Evolutionary conservation across 1,140 invertebrate genomes (phyloP).

Genomic region (Drosophila parvula): DNA sequence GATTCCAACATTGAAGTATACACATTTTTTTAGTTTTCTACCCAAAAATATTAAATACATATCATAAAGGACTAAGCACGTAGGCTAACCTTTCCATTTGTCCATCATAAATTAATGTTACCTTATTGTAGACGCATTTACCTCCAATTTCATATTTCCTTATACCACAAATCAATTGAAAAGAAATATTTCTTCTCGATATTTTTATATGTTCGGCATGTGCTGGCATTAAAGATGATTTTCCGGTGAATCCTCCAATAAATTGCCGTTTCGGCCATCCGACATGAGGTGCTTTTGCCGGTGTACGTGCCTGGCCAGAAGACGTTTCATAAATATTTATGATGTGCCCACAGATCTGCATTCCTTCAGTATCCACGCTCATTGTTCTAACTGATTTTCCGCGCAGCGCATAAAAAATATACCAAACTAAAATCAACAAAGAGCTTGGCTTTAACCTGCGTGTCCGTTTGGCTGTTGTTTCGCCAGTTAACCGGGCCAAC

Average conservation of each 20-base stretch:
- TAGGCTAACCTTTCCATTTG: neutral
- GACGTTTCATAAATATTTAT: slow-evolving; percentile 77
- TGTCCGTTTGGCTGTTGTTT: slow-evolving; percentile 15
- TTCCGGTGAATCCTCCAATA: slow-evolving; percentile 61
- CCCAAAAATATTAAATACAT: slow-evolving; percentile 1
- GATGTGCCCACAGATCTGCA: slow-evolving; percentile 51
- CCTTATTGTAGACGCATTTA: slow-evolving; percentile 14
- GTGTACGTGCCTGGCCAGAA: slow-evolving; percentile 28
- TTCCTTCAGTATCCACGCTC: slow-evolving; percentile 8
- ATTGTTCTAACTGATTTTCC: slow-evolving; percentile 53
- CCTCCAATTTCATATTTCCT: neutral
- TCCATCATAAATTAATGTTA: slow-evolving; percentile 9
- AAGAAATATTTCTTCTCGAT: slow-evolving; percentile 41
- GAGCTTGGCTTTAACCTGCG: slow-evolving; percentile 52
- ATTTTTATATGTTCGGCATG: slow-evolving; percentile 68
- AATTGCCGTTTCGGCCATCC: slow-evolving; percentile 53
- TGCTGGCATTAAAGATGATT: slow-evolving; percentile 77
- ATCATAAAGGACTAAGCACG: neutral
- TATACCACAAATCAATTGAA: slow-evolving; percentile 58
- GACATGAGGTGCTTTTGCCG: slow-evolving; percentile 34
- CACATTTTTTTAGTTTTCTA: no score
- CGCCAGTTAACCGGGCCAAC: slow-evolving; percentile 15
- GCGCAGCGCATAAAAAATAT: slow-evolving; percentile 31
- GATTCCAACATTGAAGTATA: neutral
- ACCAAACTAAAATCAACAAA: slow-evolving; percentile 27